Percentiles rank a stretch among this genome's conserved stretches.
phyloP scores from a whole-genome alignment of 2,113 vertebrate genomes.

The Mixornis gularis region DNA sequence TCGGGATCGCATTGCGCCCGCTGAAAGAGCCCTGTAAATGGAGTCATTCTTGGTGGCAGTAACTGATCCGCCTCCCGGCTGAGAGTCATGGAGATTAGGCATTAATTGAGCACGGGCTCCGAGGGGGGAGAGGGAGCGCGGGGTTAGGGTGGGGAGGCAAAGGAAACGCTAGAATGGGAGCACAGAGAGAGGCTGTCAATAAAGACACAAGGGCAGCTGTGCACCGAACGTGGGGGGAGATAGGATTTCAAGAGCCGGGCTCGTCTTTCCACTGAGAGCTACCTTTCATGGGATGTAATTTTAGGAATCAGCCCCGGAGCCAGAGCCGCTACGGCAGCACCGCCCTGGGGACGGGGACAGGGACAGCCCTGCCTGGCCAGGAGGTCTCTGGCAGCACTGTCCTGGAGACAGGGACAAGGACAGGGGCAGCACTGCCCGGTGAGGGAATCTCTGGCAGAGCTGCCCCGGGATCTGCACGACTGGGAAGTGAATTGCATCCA shows the following conservation, averaged over 20 bases:
- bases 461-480: background rate
- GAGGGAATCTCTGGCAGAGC: rapidly evolving
- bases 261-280: slow-evolving; percentile 1
- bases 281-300: background rate
- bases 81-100: slow-evolving; percentile 30
- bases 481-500: background rate
- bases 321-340: rapidly evolving
- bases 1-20: slow-evolving; percentile 16
- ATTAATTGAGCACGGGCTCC: background rate
- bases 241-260: background rate
- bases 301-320: background rate
- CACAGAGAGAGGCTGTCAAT: slow-evolving; percentile 15
- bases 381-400: background rate
- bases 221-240: background rate
- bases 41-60: slow-evolving; percentile 41
- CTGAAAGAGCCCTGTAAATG: slow-evolving; percentile 44
- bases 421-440: background rate
- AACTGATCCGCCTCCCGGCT: slow-evolving; percentile 44
- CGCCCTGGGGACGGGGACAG: background rate
- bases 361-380: background rate
- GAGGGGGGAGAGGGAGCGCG: background rate
- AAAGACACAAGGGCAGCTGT: slow-evolving; percentile 46
- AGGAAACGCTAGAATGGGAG: background rate
- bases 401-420: background rate
- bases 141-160: background rate